A percentile compares a stretch with the other conserved stretches of the same genome.
These are phyloP conservation scores for Hoplostethus atlanticus DNA, from an alignment of 2,797 vertebrate species.

Conservation along the genomic window DNA sequence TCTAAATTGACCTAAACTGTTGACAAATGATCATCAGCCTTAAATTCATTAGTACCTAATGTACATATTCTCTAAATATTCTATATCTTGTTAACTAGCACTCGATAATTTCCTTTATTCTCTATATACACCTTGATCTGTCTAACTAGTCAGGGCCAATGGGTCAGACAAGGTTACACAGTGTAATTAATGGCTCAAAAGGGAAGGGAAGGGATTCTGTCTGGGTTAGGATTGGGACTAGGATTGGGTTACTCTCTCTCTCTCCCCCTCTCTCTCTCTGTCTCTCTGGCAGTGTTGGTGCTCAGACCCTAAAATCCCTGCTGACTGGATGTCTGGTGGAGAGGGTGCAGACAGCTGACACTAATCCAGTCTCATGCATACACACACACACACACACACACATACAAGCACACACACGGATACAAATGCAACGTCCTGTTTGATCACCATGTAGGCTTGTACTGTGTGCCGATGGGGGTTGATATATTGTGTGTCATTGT, in stretches of 20 bases:
- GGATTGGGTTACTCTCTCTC: conserved; percentile 56
- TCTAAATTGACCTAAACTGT: background rate
- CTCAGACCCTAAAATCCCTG: conserved; percentile 82
- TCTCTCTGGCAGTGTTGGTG: conserved; percentile 37
- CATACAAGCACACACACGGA: background rate
- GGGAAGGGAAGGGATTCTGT: conserved; percentile 35
- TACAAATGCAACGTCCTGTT: conserved; percentile 31
- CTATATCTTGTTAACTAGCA: background rate
- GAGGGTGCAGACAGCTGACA: conserved; percentile 76
- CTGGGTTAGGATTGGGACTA: conserved; percentile 60
- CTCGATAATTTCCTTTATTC: conserved; percentile 11
- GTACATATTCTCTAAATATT: background rate
- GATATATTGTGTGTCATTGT: background rate
- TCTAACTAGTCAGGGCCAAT: conserved; percentile 15
- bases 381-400: conserved; percentile 28
- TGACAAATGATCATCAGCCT: background rate
- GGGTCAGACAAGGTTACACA: conserved; percentile 30
- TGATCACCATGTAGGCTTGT: conserved; percentile 43
- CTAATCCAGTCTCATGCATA: conserved; percentile 69
- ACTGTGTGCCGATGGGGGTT: conserved; percentile 34
- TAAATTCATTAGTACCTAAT: background rate
- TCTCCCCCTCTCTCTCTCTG: conserved; percentile 15
- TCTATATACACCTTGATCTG: background rate
- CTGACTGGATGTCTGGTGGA: conserved; percentile 79
- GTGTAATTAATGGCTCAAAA: conserved; percentile 27